Base-by-base conservation (phyloP, 1,140 invertebrate species). In the Lordiphosa stackelbergi region DNA sequence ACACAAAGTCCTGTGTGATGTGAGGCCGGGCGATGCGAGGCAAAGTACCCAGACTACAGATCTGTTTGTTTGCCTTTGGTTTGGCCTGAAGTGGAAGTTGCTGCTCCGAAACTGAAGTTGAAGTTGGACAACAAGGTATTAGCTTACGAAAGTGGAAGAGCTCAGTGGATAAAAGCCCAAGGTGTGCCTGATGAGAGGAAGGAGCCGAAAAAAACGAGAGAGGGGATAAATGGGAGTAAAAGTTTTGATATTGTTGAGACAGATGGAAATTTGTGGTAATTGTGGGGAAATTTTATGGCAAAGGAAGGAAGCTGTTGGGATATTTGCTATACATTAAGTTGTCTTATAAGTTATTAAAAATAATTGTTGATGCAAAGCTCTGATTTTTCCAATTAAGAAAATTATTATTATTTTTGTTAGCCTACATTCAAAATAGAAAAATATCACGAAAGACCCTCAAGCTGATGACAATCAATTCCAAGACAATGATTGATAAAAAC, bases 81-180 rank as follows among this genome's bases (percentile, higher is more conserved):
- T 38, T 24, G 48, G 31, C 37, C 52, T 61, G 56, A 55, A 66
- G 37, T 48, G 51, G 16, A 41, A 41, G 37, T 59, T 40, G 31
- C 37, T 41, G 37, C 47, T 41, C 12, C 46, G 28, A 31, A 54
- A 37, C 46, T 38, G 36, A 53, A 60, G 38, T 38, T 61, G 45
- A 49, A 54, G 53, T 45, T 64, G 38, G 24, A 35, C 61, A 64
- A 53, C 28, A 53, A 46, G 54, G 51, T 68, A 59, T 68, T 64
- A 53, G 42, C 61, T 64, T 54, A 59, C 65, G 48, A 19, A 31
- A 34, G 22, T 37, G 13, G 6, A 48, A 42, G 48, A 58, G 41
- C 40, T 52, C 48, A 40, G 19, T 40, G 48, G 36, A 51, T 36
- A 51, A 22, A 31, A 38, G 36, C 22, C 11, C 36, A 46, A 31